Base-by-base conservation (phyloP, 2,797 vertebrate species). In the Phalanger gymnotis region DNA sequence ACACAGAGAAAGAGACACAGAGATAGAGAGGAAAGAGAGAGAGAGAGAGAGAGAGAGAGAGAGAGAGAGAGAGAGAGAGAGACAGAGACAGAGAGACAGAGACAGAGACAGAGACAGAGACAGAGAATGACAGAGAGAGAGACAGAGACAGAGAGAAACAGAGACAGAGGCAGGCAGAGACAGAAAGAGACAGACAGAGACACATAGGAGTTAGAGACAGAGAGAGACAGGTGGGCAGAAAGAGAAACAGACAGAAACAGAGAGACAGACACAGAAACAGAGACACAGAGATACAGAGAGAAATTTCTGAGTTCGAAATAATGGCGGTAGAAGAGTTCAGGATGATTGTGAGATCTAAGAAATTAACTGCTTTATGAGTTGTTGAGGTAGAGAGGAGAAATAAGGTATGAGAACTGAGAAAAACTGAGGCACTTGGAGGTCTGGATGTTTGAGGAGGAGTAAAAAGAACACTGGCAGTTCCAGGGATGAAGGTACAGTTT, bases 111-210 rank as follows among this genome's bases (percentile, higher is more conserved):
- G 55, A 56, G 55, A 27, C 4, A 56, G 55, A 56, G 55, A 56
- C 0, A 56, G 25, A 57, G 9, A 58, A 2, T 30, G 27, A 57
- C 0, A 57, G 27, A 57, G 7, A 57, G 30, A 31, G 30, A 31
- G 30, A 58, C 1, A 5, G 1, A 34, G 1, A 1, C 12, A 61
- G 31, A 5, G 4, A 66, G 34, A 5, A 0, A 66, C 3, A 10
- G 56, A 57, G 56, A 57, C 0, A 56, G 27, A 28, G 27, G 31
- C 1, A 58, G 56, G 9, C 0, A 58, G 57, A 31, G 30, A 58
- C 27, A 12, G 57, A 58, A 4, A 66, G 14, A 66, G 13, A 66
- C 0, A 61, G 4, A 61, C 31, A 31, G 30, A 61, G 31, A 61
- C 12, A 61, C n/a, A n/a, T n/a, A n/a, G n/a, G n/a, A n/a, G n/a